phyloP scores from a whole-genome alignment of 2,888 invertebrate species.

The Merodon equestris region DNA sequence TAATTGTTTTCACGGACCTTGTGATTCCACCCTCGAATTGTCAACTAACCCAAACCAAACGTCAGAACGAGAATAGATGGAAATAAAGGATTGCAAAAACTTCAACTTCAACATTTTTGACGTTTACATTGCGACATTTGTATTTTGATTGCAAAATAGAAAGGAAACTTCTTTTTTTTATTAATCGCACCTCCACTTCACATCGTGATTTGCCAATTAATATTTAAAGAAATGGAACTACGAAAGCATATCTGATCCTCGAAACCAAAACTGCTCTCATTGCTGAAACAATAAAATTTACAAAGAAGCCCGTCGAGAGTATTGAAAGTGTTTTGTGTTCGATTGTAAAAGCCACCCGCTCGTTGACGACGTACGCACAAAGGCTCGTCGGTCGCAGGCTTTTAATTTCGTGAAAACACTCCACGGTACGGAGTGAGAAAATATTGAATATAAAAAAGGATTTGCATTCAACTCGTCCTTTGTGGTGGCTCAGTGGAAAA shows the following conservation, averaged over 20 bases:
- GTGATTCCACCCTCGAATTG: conserved; percentile 1
- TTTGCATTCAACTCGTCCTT: conserved; percentile 7
- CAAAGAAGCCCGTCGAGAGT: neutral
- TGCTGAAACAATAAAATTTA: neutral
- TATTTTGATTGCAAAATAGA: conserved; percentile 68
- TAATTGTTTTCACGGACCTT: too few species aligned
- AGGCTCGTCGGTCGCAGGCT: conserved; percentile 27
- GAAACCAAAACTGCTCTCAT: conserved; percentile 20
- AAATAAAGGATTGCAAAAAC: conserved; percentile 21
- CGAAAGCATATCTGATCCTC: conserved; percentile 47
- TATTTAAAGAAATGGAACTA: conserved; percentile 53
- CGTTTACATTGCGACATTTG: conserved; percentile 62
- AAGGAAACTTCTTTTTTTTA: conserved; percentile 52
- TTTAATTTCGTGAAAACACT: neutral
- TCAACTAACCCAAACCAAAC: too few species aligned
- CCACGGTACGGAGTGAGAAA: neutral
- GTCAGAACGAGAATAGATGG: too few species aligned
- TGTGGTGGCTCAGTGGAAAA: conserved; percentile 72
- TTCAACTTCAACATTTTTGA: conserved; percentile 48
- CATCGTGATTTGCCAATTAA: conserved; percentile 38
- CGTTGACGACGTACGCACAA: conserved; percentile 57
- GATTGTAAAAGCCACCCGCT: conserved; percentile 18
- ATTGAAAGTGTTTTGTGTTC: too few species aligned
- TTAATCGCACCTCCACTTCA: neutral
- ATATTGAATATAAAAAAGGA: neutral